Conservation (phyloP, 2,113 vertebrate species). For the Cottus gobio region DNA sequence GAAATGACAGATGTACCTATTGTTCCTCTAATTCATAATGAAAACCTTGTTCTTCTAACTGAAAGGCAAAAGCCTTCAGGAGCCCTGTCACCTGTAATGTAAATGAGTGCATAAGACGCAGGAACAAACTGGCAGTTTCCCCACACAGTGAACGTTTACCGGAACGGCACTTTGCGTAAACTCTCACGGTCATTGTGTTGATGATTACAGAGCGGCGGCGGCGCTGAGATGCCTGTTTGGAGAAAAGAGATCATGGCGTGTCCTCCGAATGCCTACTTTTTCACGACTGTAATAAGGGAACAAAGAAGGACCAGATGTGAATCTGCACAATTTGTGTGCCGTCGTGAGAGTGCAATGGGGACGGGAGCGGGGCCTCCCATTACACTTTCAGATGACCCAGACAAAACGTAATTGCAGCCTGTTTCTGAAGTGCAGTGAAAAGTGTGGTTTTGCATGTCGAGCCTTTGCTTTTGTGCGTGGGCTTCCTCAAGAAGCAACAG, state of each 20-base stretch:
- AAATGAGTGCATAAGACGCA: conserved; percentile 40
- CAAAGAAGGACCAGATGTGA: conserved; percentile 72
- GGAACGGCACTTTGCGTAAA: conserved; percentile 65
- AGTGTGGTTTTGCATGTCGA: conserved; percentile 33
- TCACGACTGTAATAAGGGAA: conserved; percentile 57
- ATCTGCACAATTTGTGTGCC: conserved; percentile 1
- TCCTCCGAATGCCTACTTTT: conserved; percentile 50
- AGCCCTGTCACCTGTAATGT: conserved; percentile 38
- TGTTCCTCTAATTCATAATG: conserved; percentile 34
- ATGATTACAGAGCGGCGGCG: conserved; percentile 76
- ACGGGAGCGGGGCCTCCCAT: conserved; percentile 14
- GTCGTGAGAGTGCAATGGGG: conserved; percentile 1
- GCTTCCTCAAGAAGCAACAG: conserved; percentile 46
- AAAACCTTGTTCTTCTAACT: conserved; percentile 21
- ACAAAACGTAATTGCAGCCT: conserved; percentile 60
- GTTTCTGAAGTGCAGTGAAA: conserved; percentile 29
- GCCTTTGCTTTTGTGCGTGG: conserved; percentile 34
- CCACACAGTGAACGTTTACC: conserved; percentile 64
- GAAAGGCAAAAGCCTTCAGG: conserved; percentile 38
- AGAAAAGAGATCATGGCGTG: conserved; percentile 34
- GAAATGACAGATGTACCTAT: conserved; percentile 32
- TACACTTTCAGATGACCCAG: conserved; percentile 61
- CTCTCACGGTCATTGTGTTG: conserved; percentile 64
- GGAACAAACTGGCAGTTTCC: conserved; percentile 62
- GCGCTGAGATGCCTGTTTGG: conserved; percentile 52